phyloP scores from a whole-genome alignment of 30 jellyfish, hydroid and myxozoan genomes.

The Aurelia coerulea region DNA sequence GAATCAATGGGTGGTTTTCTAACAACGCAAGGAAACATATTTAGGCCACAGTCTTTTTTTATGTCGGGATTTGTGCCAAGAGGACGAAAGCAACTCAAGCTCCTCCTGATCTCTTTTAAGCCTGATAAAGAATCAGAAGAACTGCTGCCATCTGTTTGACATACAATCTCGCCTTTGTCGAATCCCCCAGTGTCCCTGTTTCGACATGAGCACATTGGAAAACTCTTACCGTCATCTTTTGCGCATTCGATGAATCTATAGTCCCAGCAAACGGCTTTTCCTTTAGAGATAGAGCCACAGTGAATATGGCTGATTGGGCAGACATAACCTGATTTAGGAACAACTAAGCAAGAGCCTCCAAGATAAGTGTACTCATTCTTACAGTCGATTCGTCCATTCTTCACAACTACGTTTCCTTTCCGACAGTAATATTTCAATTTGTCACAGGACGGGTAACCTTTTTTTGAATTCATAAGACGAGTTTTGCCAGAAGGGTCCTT shows the following conservation, averaged over 20 bases:
- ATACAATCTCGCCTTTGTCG: slow-evolving; percentile 1
- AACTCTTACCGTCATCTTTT: slow-evolving; percentile 1
- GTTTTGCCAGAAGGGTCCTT: slow-evolving; percentile 19
- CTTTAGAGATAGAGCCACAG: slow-evolving; percentile 3
- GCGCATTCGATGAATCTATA: slow-evolving; percentile 20
- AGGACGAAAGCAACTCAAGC: slow-evolving; percentile 9
- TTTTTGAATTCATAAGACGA: not conserved
- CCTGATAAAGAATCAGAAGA: slow-evolving; percentile 5
- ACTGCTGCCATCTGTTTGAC: slow-evolving; percentile 7
- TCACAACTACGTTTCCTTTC: slow-evolving; percentile 8
- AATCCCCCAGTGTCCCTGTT: slow-evolving; percentile 18
- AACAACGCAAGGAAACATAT: slow-evolving; percentile 17
- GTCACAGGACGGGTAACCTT: slow-evolving; percentile 19
- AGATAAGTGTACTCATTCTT: slow-evolving; percentile 1
- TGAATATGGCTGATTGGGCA: slow-evolving; percentile 11
- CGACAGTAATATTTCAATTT: slow-evolving; percentile 13
- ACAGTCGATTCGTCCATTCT: slow-evolving; percentile 14
- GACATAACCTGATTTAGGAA: not conserved
- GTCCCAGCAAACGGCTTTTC: slow-evolving; percentile 30
- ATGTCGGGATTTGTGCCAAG: too few species aligned
- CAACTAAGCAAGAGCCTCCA: slow-evolving; percentile 4
- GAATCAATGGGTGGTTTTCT: slow-evolving; percentile 10
- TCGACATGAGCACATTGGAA: slow-evolving; percentile 18
- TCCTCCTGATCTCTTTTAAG: not conserved
- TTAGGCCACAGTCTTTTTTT: not conserved